Base-by-base conservation (phyloP, 2,113 vertebrate species). In the Manacus vitellinus region DNA sequence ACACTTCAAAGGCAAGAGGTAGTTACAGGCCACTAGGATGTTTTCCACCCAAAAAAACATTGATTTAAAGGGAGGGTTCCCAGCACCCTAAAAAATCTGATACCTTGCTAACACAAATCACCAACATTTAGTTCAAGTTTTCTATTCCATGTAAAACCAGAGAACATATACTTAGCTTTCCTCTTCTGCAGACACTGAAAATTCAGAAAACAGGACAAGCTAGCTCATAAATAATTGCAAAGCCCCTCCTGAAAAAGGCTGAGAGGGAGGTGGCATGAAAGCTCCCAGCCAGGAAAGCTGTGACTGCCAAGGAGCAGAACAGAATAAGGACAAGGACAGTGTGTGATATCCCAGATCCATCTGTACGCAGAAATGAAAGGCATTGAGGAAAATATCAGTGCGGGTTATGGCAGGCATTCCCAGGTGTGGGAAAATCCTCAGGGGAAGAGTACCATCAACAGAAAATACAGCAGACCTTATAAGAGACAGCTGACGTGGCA, bases 401-500 rank as follows among this genome's bases (percentile, higher is more conserved):
- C 0, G 0, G 96, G 94, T 96, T 96, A 96, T 85, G 87, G 95
- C 96, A 96, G 95, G 84, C 31, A 12, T 75, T 92, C 96, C 94
- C 95, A 96, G 94, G 95, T 94, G 95, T 91, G 89, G 81, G 88
- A 91, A 56, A 96, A 96, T 95, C 96, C 96, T 95, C 54, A 0
- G 58, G 96, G 93, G 78, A 97, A 92, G 78, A 94, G 77, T 91
- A 93, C 92, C 93, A 93, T 91, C 93, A 92, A 94, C 94, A 90
- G 79, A 97, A 96, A 96, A 96, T 91, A 92, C 89, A 86, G 92
- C 93, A 92, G 86, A 95, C 94, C 74, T 93, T 86, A 73, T 75
- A 83, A 91, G 91, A 96, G 95, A 97, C 95, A 94, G 95, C 96
- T 97, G 96, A 96, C 49, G 47, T 95, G 94, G 95, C 95, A 94